Base-by-base conservation (phyloP, 1,140 invertebrate species). In the Scylla paramamosain region DNA sequence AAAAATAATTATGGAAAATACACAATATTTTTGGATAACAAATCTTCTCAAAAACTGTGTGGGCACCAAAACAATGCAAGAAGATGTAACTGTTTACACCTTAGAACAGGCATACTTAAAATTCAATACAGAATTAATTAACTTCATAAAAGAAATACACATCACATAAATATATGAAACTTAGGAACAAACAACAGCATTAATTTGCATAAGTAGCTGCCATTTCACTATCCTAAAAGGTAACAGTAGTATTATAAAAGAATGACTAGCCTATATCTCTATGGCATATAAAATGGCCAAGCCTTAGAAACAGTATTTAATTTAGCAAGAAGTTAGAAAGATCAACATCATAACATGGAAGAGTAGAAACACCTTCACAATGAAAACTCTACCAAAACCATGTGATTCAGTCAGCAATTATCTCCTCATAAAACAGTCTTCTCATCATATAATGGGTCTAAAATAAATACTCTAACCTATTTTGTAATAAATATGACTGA, bases 181-280 rank as follows among this genome's bases (percentile, higher is more conserved):
- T 20, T 2, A 48, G 16, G 16, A 39, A 29, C 29, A 91, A 91
- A 91, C 52, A 31, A 77, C 52, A 91, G 90, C 67, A 77, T 77
- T n/a, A 31, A 32, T 91, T 91, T 91, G 90, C 90, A 91, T 91
- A 91, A 91, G 4, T 77, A 28, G 52, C 90, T 91, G 52, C 59
- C 16, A 28, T 77, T 39, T 91, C 32, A 45, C 14, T 31, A 77
- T 32, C 31, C 28, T n/a, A 91, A 32, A 39, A 91, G 32, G 31
- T 59, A 91, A 91, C 52, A 91, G 67, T 77, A 91, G 52, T 67
- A 91, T 32, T 91, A 77, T 77, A 91, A 91, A 91, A 77, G 4
- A 14, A n/a, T 91, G 59, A 91, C 90, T 91, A 91, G 59, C 59
- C 90, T 91, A 91, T 20, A 39, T 77, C 48, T 32, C 67, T 77